Conservation (phyloP, 2,888 invertebrate genomes). For the Sussaba pulchella region DNA sequence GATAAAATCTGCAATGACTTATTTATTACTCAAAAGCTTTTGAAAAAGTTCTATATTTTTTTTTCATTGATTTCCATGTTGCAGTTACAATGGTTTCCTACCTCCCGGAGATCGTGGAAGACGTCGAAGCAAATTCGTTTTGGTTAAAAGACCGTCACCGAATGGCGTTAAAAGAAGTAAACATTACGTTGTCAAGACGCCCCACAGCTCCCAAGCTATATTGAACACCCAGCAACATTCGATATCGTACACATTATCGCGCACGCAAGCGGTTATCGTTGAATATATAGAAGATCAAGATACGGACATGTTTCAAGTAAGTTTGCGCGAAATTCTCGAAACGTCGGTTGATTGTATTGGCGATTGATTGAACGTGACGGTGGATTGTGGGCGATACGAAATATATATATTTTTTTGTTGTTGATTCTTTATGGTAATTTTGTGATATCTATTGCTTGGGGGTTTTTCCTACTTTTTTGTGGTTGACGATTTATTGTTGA, state of each 20-base stretch:
- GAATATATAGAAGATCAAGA: constrained; percentile 98
- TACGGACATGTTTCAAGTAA: constrained; percentile 99
- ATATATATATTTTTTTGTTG: too few relatives aligned
- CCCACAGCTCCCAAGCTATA: constrained; percentile 97
- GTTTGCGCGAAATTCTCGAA: constrained; percentile 73
- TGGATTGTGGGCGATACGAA: too few relatives aligned
- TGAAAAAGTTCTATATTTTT: too few relatives aligned
- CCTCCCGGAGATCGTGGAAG: constrained; percentile 97
- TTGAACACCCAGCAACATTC: constrained; percentile 97
- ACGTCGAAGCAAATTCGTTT: constrained; percentile 96
- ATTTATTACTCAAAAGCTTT: too few relatives aligned
- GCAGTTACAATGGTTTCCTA: constrained; percentile 96
- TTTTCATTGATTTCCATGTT: constrained; percentile 70
- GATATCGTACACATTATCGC: constrained; percentile 97
- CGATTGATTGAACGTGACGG: neutral
- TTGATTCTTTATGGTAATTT: too few relatives aligned
- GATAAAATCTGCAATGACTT: too few relatives aligned
- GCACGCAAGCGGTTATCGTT: constrained; percentile 98
- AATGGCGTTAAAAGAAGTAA: constrained; percentile 98
- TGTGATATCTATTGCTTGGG: too few relatives aligned
- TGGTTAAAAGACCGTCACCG: constrained; percentile 92
- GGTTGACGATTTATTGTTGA: too few relatives aligned
- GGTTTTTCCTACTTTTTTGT: too few relatives aligned
- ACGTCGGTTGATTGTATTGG: neutral
- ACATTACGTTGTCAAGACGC: constrained; percentile 98